These are phyloP conservation scores for Heterodera schachtii DNA, from an alignment of 1,140 invertebrate species.

Conservation along the genomic window DNA sequence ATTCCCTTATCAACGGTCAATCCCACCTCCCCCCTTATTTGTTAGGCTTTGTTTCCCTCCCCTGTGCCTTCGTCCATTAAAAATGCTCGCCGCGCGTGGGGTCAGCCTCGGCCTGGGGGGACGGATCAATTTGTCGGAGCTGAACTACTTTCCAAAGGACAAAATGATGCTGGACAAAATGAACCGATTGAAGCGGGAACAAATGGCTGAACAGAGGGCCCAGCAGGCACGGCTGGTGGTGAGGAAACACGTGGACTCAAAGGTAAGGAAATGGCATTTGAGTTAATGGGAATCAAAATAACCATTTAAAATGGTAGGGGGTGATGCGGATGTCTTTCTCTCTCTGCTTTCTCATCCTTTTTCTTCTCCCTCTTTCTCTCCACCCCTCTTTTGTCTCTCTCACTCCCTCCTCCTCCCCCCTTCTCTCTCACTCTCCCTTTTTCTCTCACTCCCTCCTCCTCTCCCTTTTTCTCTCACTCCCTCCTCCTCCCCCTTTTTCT, in stretches of 20 bases:
- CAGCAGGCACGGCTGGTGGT: conserved; percentile 43
- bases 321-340: background rate
- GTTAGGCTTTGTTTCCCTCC: background rate
- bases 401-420: background rate
- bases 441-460: too few species aligned
- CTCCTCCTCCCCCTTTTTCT: background rate
- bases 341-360: background rate
- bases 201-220: conserved; percentile 17
- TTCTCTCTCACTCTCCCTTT: conserved; percentile 65
- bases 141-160: conserved; percentile 56
- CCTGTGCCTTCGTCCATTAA: conserved; percentile 3
- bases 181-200: conserved; percentile 52
- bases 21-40: too few species aligned
- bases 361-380: conserved; percentile 10
- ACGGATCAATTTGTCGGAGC: conserved; percentile 60
- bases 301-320: too few species aligned
- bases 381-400: background rate
- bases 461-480: background rate
- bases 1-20: too few species aligned
- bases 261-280: conserved; percentile 41
- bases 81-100: conserved; percentile 61
- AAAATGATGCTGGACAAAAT: conserved; percentile 41
- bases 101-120: conserved; percentile 55
- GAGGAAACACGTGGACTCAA: conserved; percentile 58
- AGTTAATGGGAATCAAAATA: too few species aligned